These are phyloP conservation scores for Aptenodytes forsteri DNA, from an alignment of 2,113 vertebrate species.

Conservation along the genomic window DNA sequence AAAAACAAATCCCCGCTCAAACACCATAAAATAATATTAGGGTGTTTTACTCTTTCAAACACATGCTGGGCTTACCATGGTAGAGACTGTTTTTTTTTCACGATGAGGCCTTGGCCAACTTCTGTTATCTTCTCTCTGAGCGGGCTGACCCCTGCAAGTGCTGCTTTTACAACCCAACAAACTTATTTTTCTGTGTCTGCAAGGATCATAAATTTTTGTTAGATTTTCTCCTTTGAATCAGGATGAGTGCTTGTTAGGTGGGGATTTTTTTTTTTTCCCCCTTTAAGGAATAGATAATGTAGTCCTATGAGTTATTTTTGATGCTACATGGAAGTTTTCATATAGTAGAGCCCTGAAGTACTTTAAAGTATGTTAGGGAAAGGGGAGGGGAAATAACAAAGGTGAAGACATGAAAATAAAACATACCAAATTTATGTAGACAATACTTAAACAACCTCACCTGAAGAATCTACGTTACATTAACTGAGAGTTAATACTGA, in stretches of 20 bases:
- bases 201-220: not conserved
- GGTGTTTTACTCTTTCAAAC: not conserved
- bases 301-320: not conserved
- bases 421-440: rapidly evolving
- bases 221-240: not conserved
- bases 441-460: not conserved
- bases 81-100: not conserved
- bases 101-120: not conserved
- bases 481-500: not conserved
- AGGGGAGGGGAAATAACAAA: not conserved
- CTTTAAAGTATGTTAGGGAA: not conserved
- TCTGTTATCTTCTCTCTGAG: not conserved
- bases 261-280: not conserved
- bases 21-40: not conserved
- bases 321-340: not conserved
- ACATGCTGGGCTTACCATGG: not conserved
- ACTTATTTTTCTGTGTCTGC: not conserved
- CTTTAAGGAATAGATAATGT: not conserved
- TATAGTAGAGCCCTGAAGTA: not conserved
- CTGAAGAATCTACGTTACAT: not conserved
- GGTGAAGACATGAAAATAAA: not conserved
- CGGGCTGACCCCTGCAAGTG: not conserved
- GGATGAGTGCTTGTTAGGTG: not conserved
- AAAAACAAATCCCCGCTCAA: not conserved
- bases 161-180: not conserved